These are phyloP conservation scores for Chaunax sp. DNA, from an alignment of 2,797 vertebrate genomes.

Conservation along the genomic window DNA sequence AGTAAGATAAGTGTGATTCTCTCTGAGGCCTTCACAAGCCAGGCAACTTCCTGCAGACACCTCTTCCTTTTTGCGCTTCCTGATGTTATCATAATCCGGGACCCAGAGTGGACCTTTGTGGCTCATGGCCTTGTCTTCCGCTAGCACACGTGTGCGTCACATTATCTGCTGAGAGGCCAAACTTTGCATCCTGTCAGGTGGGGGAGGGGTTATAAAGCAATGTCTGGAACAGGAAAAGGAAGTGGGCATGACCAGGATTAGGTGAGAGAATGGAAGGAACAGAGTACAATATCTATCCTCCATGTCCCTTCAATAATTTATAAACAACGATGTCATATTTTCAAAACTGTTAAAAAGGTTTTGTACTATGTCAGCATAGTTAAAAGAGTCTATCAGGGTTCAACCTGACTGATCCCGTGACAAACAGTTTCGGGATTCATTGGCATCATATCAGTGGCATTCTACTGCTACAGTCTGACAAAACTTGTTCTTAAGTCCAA, in stretches of 20 bases:
- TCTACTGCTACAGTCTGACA: conserved; percentile 23
- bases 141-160: conserved; percentile 90
- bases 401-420: conserved; percentile 28
- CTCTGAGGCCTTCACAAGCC: conserved; percentile 71
- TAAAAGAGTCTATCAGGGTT: conserved; percentile 29
- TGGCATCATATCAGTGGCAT: conserved; percentile 12
- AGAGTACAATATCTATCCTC: conserved; percentile 76
- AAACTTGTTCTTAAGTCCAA: conserved; percentile 11
- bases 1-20: conserved; percentile 78
- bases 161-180: conserved; percentile 96
- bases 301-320: conserved; percentile 68
- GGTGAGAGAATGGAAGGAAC: conserved; percentile 82
- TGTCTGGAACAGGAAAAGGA: conserved; percentile 94
- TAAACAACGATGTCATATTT: conserved; percentile 72
- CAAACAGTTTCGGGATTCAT: conserved; percentile 8
- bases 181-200: conserved; percentile 88
- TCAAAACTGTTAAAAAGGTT: conserved; percentile 53
- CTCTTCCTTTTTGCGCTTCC: conserved; percentile 87
- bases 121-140: conserved; percentile 90
- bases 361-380: conserved; percentile 33
- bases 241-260: conserved; percentile 87
- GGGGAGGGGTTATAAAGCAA: conserved; percentile 70
- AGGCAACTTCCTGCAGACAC: conserved; percentile 88
- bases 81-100: conserved; percentile 92
- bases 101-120: conserved; percentile 91